A percentile compares a stretch with the other conserved stretches of the same genome.
phyloP scores from a whole-genome alignment of 2,797 vertebrate species.

The Mallotus villosus region DNA sequence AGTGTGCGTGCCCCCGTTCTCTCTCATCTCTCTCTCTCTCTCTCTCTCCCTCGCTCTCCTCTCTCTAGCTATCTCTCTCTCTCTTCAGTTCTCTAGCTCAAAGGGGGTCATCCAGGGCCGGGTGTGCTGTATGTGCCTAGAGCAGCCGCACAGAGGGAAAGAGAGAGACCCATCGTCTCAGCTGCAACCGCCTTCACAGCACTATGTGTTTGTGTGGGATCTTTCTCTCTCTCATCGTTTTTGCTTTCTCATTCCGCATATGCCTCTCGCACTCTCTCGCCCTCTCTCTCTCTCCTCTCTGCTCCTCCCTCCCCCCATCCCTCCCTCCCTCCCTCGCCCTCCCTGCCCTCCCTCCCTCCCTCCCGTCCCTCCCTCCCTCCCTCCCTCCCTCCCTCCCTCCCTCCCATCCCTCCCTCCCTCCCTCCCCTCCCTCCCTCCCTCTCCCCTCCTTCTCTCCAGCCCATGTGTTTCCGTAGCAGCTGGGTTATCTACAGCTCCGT shows the following conservation, averaged over 20 bases:
- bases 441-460: neutral
- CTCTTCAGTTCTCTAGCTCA: slow-evolving; percentile 18
- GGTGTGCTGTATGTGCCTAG: neutral
- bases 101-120: slow-evolving; percentile 30
- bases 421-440: neutral
- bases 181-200: slow-evolving; percentile 17
- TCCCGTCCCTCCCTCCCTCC: slow-evolving; percentile 4
- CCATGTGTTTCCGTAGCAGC: too few species aligned
- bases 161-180: slow-evolving; percentile 16
- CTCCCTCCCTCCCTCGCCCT: neutral
- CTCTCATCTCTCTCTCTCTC: neutral
- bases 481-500: too few species aligned
- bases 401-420: neutral
- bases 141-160: too few species aligned
- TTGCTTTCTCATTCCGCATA: neutral
- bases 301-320: neutral
- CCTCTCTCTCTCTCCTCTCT: neutral
- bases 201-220: slow-evolving; percentile 19
- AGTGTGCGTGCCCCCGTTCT: slow-evolving; percentile 29
- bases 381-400: neutral
- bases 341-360: slow-evolving; percentile 6
- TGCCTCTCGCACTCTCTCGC: neutral
- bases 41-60: slow-evolving; percentile 4
- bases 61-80: neutral
- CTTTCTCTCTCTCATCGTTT: neutral